Percentiles rank a stretch among this genome's conserved stretches.
phyloP scores from a whole-genome alignment of 2,797 vertebrate genomes.

The Sarcoramphus papa region DNA sequence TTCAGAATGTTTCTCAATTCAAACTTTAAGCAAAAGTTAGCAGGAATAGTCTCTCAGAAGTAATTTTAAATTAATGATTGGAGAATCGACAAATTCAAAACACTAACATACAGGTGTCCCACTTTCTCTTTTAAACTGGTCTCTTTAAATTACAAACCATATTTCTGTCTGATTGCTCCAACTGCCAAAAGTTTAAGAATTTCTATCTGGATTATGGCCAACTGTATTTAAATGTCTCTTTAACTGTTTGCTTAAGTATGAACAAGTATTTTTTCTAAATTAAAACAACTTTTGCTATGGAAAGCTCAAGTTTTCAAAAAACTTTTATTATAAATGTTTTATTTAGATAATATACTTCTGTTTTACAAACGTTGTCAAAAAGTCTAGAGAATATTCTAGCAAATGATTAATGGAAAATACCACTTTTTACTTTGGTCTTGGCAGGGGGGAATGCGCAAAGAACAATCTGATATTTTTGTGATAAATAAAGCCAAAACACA shows the following conservation, averaged over 20 bases:
- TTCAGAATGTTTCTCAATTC: background rate
- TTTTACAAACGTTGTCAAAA: background rate
- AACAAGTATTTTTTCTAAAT: background rate
- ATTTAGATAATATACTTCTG: background rate
- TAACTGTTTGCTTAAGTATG: background rate
- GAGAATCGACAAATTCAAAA: background rate
- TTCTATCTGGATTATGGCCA: background rate
- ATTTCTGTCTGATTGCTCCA: background rate
- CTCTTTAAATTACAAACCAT: background rate
- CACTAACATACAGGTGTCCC: background rate
- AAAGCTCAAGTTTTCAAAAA: background rate
- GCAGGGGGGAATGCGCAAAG: background rate
- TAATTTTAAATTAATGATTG: background rate
- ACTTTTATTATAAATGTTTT: background rate
- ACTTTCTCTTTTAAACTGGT: background rate
- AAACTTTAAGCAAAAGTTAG: background rate
- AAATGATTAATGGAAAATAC: background rate
- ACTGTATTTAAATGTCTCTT: background rate
- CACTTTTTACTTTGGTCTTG: background rate
- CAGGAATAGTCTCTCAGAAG: background rate
- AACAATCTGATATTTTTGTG: background rate
- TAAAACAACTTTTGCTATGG: background rate
- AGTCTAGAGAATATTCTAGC: background rate
- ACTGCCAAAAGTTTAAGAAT: background rate
- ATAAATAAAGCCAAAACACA: background rate